Base-by-base conservation (phyloP, 2,113 vertebrate species). In the Ceyx melanurus region DNA sequence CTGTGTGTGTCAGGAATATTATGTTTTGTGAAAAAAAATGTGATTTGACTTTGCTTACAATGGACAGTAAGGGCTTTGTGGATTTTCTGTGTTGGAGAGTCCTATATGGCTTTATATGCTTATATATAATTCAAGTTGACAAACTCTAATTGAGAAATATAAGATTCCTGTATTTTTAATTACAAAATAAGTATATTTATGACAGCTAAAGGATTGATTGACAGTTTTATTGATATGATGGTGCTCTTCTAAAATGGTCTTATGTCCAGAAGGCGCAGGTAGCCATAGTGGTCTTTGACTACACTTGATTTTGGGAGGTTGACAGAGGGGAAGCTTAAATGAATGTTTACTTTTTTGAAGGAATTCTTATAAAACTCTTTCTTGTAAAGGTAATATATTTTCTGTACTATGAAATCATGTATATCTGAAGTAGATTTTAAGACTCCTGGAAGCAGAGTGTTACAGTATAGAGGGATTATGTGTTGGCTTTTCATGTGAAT, bases 351-450 rank as follows among this genome's bases (percentile, higher is more conserved):
- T 95, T 91, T 98, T 97, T 94, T 97, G 96, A 96, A 93, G 64
- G 82, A 95, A 96, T 97, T 98, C 96, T 96, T 97, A 95, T 64
- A 96, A 94, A 95, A 93, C 94, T 95, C 86, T 97, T 98, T 97
- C 96, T 95, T 92, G 96, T 96, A 97, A 97, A 97, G 86, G 91
- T 94, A 70, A 96, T 97, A 97, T 98, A 97, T 98, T 97, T 98
- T 98, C 97, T 86, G 35, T 97, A 97, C 89, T 68, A 90, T 92
- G 74, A 92, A 84, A 94, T 96, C 62, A 94, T 71, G 76, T 89
- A 92, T 92, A 95, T 97, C 95, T 92, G 84, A 92, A 43, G 60
- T 95, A 92, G 79, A 73, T 86, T 96, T 97, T 97, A 96, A 93
- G 96, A 70, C 70, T 89, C 88, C 37, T 37, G 37, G 37, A 37